Evolutionary conservation across 2,113 vertebrate genomes (phyloP).

Genomic region (Heterotis niloticus): DNA sequence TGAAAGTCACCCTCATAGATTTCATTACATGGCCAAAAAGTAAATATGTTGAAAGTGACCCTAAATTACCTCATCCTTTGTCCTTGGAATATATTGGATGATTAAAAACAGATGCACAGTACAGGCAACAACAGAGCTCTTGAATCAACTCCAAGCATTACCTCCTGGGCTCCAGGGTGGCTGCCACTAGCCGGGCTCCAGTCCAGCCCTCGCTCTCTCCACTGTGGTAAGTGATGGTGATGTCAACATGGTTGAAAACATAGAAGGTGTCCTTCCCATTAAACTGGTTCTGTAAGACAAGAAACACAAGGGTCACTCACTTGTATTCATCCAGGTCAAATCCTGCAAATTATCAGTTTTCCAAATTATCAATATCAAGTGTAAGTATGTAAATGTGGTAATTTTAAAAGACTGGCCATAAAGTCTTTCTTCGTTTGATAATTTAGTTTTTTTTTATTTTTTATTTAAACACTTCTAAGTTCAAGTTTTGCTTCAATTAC

Average conservation of each 20-base stretch:
- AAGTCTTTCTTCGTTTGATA: too few relatives aligned
- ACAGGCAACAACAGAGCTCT: too few relatives aligned
- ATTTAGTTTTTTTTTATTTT: too few relatives aligned
- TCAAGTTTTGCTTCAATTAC: too few relatives aligned
- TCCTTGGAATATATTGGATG: background rate
- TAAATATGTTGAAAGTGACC: background rate
- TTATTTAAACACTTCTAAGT: too few relatives aligned
- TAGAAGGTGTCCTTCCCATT: slow-evolving; percentile 88
- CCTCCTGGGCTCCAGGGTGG: slow-evolving; percentile 94
- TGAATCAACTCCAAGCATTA: slow-evolving; percentile 38
- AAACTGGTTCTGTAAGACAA: slow-evolving; percentile 76
- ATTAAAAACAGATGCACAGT: too few relatives aligned
- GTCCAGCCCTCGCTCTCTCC: slow-evolving; percentile 72
- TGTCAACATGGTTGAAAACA: slow-evolving; percentile 95
- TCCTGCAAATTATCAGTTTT: too few relatives aligned
- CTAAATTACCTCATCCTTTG: background rate
- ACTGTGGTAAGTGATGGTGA: slow-evolving; percentile 84
- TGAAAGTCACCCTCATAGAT: too few relatives aligned
- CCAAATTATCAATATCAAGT: too few relatives aligned
- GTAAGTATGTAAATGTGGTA: too few relatives aligned
- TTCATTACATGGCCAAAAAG: background rate
- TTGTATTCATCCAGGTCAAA: too few relatives aligned
- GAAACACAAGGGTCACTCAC: background rate
- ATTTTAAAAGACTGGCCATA: too few relatives aligned
- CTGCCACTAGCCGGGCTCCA: slow-evolving; percentile 84